These are phyloP conservation scores for Nomada goodeniana DNA, from an alignment of 2,888 invertebrate genomes.

Conservation along the genomic window DNA sequence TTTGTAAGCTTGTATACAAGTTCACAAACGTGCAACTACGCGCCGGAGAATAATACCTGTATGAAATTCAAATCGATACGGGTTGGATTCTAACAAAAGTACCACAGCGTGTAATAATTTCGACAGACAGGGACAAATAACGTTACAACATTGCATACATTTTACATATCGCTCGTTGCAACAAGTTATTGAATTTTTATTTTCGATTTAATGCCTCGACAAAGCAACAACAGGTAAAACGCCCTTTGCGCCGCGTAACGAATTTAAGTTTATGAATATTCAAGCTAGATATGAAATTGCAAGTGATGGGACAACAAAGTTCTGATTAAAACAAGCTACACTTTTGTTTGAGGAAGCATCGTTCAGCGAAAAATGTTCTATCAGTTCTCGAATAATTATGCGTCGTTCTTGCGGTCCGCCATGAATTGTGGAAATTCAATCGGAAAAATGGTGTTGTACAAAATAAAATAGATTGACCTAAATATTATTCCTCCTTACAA, in stretches of 20 bases:
- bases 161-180: background rate
- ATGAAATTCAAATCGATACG: too few relatives aligned
- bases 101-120: background rate
- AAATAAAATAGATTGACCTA: background rate
- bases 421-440: background rate
- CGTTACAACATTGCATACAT: background rate
- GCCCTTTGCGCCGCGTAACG: constrained; percentile 41
- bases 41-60: too few relatives aligned
- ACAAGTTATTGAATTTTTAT: constrained; percentile 7
- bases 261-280: constrained; percentile 58
- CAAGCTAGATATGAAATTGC: constrained; percentile 44
- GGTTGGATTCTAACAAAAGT: background rate
- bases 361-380: constrained; percentile 23
- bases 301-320: constrained; percentile 45
- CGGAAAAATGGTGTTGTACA: background rate
- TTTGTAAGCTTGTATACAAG: too few relatives aligned
- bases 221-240: constrained; percentile 19
- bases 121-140: background rate
- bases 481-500: too few relatives aligned
- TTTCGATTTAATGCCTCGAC: background rate
- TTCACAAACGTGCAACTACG: too few relatives aligned
- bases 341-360: constrained; percentile 23
- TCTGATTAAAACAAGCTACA: constrained; percentile 42
- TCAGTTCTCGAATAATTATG: constrained; percentile 24
- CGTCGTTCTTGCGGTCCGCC: background rate